Base-by-base conservation (phyloP, 2,888 invertebrate species). In the Rhingia campestris region DNA sequence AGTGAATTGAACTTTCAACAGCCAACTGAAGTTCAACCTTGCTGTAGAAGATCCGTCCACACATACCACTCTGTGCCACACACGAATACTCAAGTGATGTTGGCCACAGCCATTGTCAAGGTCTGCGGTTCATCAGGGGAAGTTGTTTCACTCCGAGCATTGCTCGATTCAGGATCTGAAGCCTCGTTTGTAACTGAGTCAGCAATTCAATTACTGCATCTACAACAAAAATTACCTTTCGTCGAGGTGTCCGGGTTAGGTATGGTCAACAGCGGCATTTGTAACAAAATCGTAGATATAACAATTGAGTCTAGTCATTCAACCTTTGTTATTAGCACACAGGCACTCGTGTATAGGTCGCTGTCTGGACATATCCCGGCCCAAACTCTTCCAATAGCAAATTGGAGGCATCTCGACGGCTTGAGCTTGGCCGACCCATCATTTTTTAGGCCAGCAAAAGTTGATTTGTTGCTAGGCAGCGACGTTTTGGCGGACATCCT, bases 211-310 rank as follows among this genome's bases (percentile, higher is more conserved):
- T n/a, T n/a, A n/a, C n/a, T n/a, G 12, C 43, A 43, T 43, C 12
- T n/a, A 9, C 10, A 9, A n/a, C 43, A 43, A n/a, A n/a, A 43
- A n/a, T 43, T n/a, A 41, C 22, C 30, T 12, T 6, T 3, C n/a
- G 54, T 53, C 53, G 53, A 53, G 32, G 66, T 66, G 10, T 66
- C 53, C n/a, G 41, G 53, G 41, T 43, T 66, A 41, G 66, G 66
- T 12, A 33, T 66, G 53, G 53, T 53, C 41, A 54, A n/a, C 41
- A 53, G 63, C 22, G 47, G 39, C 66, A 53, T 9, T 4, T 66
- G 53, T n/a, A 47, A 47, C 5, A 66, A 49, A 12, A 35, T 45
- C 32, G 63, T 63, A 32, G 49, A 63, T 4, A 35, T 35, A 37
- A 33, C 33, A 4, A 39, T 61, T 4, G 14, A 4, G 4, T 63